Evolutionary conservation across 2,113 vertebrate species (phyloP).

Genomic region (Hymenochirus boettgeri): DNA sequence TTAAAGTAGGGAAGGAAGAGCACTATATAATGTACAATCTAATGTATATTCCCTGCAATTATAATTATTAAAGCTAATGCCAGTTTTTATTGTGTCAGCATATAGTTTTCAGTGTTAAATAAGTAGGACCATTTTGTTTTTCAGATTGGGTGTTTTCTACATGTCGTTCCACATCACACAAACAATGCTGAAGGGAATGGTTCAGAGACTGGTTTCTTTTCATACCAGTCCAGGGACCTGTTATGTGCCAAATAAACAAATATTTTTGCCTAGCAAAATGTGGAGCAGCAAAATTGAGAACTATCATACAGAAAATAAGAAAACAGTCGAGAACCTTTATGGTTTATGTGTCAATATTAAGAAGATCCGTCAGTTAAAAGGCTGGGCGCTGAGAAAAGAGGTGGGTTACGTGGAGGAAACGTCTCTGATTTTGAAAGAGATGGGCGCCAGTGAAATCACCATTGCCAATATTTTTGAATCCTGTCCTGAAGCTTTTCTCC

Average conservation of each 20-base stretch:
- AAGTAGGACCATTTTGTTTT: too few species aligned
- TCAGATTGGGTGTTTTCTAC: too few species aligned
- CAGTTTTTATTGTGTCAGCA: too few species aligned
- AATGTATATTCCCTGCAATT: too few species aligned
- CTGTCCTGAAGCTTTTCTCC: slow-evolving; percentile 81
- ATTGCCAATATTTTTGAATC: slow-evolving; percentile 71
- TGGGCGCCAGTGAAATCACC: slow-evolving; percentile 66
- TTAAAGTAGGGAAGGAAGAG: too few species aligned
- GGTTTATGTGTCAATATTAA: slow-evolving; percentile 74
- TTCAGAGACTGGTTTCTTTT: background rate
- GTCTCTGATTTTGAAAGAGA: slow-evolving; percentile 64
- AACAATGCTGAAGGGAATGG: slow-evolving; percentile 13
- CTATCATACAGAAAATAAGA: slow-evolving; percentile 66
- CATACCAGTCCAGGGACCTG: background rate
- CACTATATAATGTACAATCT: too few species aligned
- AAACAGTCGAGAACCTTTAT: slow-evolving; percentile 67
- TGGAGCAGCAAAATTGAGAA: background rate
- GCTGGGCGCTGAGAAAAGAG: slow-evolving; percentile 77
- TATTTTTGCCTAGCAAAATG: background rate
- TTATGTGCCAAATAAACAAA: background rate
- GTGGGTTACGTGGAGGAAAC: slow-evolving; percentile 72
- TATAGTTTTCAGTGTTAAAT: too few species aligned
- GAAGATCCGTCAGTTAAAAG: slow-evolving; percentile 77
- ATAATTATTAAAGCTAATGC: too few species aligned
- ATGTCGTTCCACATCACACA: too few species aligned